These are phyloP conservation scores for Alloplasta piceator DNA, from an alignment of 2,888 invertebrate species.

Conservation along the genomic window DNA sequence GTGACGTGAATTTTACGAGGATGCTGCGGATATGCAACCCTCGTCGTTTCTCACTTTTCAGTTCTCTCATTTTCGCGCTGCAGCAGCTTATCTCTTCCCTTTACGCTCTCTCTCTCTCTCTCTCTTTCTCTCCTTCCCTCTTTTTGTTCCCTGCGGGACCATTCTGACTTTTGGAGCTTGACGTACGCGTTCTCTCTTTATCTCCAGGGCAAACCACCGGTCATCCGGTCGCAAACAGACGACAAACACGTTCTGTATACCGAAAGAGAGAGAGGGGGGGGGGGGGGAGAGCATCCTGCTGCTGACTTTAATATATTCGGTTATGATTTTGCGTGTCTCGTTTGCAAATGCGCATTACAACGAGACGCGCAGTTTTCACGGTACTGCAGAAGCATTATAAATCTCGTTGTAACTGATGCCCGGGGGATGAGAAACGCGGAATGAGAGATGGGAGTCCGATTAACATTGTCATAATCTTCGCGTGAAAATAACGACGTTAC, in stretches of 20 bases:
- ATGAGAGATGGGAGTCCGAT: too few species aligned
- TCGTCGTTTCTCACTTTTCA: conserved; percentile 53
- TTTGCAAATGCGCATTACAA: not conserved
- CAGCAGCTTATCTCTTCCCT: conserved; percentile 15
- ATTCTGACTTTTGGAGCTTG: conserved; percentile 17
- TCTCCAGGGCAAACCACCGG: conserved; percentile 23
- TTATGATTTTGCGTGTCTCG: conserved; percentile 9
- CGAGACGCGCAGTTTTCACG: not conserved
- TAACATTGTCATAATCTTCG: too few species aligned
- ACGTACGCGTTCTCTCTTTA: not conserved
- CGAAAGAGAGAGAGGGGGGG: too few species aligned
- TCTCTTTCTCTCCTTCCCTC: conserved; percentile 5
- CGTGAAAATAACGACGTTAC: too few species aligned
- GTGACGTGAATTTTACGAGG: conserved; percentile 75
- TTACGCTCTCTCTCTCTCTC: conserved; percentile 4
- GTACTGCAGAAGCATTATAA: not conserved
- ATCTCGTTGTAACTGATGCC: not conserved
- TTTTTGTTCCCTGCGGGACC: conserved; percentile 24
- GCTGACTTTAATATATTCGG: not conserved
- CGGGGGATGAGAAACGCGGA: too few species aligned
- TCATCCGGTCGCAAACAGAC: conserved; percentile 37
- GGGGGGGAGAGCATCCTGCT: not conserved
- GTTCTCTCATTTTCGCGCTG: conserved; percentile 18
- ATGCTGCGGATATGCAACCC: conserved; percentile 57
- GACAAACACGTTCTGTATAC: not conserved